Evolutionary conservation across 2,888 invertebrate genomes (phyloP), one percentile per base, ranked within the genome.

Genomic region (Chydorus sphaericus): DNA sequence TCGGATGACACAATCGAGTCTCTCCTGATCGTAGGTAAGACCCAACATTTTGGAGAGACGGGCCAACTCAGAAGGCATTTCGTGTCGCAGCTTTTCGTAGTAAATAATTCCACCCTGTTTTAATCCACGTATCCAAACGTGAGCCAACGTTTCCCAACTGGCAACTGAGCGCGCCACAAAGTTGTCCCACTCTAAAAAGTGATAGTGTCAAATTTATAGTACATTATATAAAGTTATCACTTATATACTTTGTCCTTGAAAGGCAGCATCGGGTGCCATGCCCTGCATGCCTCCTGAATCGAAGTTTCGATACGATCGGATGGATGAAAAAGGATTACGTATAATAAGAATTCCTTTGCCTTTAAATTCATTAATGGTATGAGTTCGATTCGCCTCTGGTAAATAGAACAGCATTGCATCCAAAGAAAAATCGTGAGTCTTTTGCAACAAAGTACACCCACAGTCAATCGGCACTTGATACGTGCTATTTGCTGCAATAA

Each of bases 371-470:
- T 56, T 37, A 23, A 62, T 33, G 1, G 31, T 36, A 8, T 23
- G 11, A 14, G 26, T 33, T 29, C 57, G 57, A 48, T 60, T 38
- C 2, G 57, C 55, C 26, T 59, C 53, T 3, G 50, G 56, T 6
- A 58, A 48, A 4, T 59, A 59, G n/a, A 18, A 33, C 23, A 52
- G 23, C 4, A n/a, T 11, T 14, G 36, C 31, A 36, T 52, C 52
- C 33, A 52, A 37, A 18, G 36, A 20, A 54, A 65, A 62, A 6
- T 62, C 61, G 59, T 68, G 68, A 1, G 65, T 63, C 60, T 68
- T 68, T 60, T 67, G 66, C 2, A 66, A 65, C 14, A 66, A 61
- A 6, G 68, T 68, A 26, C 65, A 62, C n/a, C 68, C 67, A 11
- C 63, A 62, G 51, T 62, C 58, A 59, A 64, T 63, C 4, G 60